Conservation (phyloP, 2,113 vertebrate species). For the Hippotragus niger region DNA sequence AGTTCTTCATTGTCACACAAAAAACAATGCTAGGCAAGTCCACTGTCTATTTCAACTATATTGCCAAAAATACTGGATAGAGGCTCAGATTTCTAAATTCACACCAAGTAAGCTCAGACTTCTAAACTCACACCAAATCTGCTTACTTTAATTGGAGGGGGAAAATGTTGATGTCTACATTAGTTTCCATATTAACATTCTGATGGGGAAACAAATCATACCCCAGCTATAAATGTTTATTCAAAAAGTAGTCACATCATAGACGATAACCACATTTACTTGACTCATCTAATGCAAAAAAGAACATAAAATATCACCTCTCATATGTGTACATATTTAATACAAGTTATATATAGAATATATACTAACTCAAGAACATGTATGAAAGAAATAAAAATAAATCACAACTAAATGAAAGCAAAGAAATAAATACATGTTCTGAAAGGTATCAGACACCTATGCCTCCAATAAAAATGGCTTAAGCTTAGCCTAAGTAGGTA, state of each 20-base stretch:
- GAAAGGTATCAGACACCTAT: not conserved
- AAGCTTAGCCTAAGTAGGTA: not conserved
- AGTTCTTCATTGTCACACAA: not conserved
- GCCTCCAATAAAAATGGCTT: not conserved
- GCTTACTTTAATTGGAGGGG: not conserved
- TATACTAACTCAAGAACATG: not conserved
- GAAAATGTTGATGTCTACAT: not conserved
- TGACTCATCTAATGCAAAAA: conserved; percentile 1
- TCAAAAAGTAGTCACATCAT: not conserved
- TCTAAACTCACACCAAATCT: conserved; percentile 3
- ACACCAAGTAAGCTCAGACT: not conserved
- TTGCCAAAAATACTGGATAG: not conserved
- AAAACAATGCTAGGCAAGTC: not conserved
- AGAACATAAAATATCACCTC: not conserved
- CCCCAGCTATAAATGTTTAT: not conserved
- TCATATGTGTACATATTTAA: not conserved
- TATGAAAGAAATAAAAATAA: conserved; percentile 1
- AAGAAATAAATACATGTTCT: not conserved
- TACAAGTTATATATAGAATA: not conserved
- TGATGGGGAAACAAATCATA: not conserved
- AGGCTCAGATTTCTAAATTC: not conserved
- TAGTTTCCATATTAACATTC: not conserved
- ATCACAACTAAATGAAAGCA: not conserved
- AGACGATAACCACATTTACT: not conserved
- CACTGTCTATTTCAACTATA: not conserved